Conservation (phyloP, 2,888 invertebrate species). For the Endomychus coccineus region DNA sequence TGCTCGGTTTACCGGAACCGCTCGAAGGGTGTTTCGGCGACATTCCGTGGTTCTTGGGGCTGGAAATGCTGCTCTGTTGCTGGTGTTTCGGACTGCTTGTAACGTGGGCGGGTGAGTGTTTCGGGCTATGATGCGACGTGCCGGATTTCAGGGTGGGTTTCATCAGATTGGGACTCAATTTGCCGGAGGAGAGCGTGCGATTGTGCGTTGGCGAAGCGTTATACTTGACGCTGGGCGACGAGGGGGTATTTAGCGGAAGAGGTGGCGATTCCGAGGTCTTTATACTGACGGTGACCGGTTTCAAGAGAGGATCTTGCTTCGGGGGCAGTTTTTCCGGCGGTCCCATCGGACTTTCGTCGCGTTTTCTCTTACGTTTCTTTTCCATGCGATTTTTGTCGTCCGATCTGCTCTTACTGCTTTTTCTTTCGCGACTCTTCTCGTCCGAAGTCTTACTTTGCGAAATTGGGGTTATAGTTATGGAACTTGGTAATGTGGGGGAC, state of each 20-base stretch:
- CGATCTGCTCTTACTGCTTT: slow-evolving; percentile 41
- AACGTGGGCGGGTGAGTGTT: slow-evolving; percentile 65
- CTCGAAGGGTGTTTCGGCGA: slow-evolving; percentile 71
- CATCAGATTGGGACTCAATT: slow-evolving; percentile 50
- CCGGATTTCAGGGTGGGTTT: slow-evolving; percentile 49
- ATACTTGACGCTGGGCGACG: slow-evolving; percentile 65
- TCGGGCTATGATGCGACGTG: slow-evolving; percentile 60
- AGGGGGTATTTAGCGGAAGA: slow-evolving; percentile 52
- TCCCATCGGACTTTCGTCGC: slow-evolving; percentile 73
- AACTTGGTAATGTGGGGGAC: slow-evolving; percentile 62
- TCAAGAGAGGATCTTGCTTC: slow-evolving; percentile 63
- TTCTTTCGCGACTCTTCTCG: slow-evolving; percentile 42
- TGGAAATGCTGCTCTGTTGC: slow-evolving; percentile 53
- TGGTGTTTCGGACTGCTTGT: slow-evolving; percentile 67
- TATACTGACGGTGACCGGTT: slow-evolving; percentile 66
- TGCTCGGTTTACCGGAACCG: slow-evolving; percentile 77
- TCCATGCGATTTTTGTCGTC: slow-evolving; percentile 50
- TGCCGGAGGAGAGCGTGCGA: slow-evolving; percentile 56
- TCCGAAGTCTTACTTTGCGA: slow-evolving; percentile 34
- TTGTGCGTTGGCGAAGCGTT: slow-evolving; percentile 66
- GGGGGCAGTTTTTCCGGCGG: slow-evolving; percentile 69
- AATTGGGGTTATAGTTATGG: slow-evolving; percentile 83
- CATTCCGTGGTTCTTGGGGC: slow-evolving; percentile 71
- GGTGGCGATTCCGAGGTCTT: slow-evolving; percentile 59
- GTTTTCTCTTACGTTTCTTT: slow-evolving; percentile 67